phyloP scores from a whole-genome alignment of 2,888 invertebrate species.

The Mechanitis messenoides region DNA sequence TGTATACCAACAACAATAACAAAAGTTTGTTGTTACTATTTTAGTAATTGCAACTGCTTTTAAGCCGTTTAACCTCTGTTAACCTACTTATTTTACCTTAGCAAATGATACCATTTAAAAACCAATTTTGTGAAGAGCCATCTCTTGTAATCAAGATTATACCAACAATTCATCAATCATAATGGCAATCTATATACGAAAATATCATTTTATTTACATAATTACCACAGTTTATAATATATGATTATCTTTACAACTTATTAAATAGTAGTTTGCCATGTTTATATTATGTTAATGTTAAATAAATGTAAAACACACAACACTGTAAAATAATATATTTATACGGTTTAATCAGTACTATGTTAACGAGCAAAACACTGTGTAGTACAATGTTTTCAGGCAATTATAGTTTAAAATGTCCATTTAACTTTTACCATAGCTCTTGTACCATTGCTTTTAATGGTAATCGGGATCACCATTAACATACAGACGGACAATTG shows the following conservation, averaged over 20 bases:
- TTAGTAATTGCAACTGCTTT: slow-evolving; percentile 10
- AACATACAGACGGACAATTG: slow-evolving; percentile 55
- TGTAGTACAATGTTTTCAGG: slow-evolving; percentile 36
- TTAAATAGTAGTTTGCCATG: no score
- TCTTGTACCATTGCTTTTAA: slow-evolving; percentile 40
- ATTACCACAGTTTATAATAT: no score
- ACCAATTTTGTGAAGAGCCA: slow-evolving; percentile 6
- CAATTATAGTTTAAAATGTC: slow-evolving; percentile 52
- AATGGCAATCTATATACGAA: no score
- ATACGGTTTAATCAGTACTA: slow-evolving; percentile 17
- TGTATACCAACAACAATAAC: not conserved
- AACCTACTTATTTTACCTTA: slow-evolving; percentile 13
- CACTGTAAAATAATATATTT: not conserved
- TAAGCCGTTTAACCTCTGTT: slow-evolving; percentile 9
- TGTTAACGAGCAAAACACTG: slow-evolving; percentile 18
- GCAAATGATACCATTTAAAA: slow-evolving; percentile 8
- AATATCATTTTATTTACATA: no score
- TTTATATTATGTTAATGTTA: no score
- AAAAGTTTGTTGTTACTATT: slow-evolving; percentile 1
- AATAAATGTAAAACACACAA: no score
- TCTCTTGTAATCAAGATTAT: not conserved
- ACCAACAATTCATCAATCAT: not conserved
- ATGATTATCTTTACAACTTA: no score
- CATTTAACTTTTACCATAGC: slow-evolving; percentile 45
- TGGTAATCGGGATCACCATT: slow-evolving; percentile 55